A percentile compares a stretch with the other conserved stretches of the same genome.
These are phyloP conservation scores for Neostethus bicornis DNA, from an alignment of 2,797 vertebrate genomes.

Conservation along the genomic window DNA sequence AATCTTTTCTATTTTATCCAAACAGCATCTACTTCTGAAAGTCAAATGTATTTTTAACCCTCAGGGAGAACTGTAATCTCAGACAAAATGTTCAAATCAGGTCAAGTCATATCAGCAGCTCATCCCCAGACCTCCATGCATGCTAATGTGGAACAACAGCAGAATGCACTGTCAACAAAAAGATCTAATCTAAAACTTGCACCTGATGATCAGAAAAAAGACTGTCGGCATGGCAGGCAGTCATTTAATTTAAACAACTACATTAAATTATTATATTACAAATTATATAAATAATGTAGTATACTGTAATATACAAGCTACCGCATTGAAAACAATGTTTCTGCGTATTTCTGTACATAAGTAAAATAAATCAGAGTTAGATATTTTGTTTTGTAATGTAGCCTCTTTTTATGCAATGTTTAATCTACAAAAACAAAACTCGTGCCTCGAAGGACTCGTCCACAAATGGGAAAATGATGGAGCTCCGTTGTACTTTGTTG, in stretches of 20 bases:
- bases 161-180: slow-evolving; percentile 50
- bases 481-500: slow-evolving; percentile 39
- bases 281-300: too few relatives aligned
- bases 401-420: not conserved
- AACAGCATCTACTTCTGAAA: slow-evolving; percentile 43
- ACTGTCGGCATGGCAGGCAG: too few relatives aligned
- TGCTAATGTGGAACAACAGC: slow-evolving; percentile 54
- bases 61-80: slow-evolving; percentile 54
- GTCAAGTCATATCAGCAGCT: slow-evolving; percentile 71
- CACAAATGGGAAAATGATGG: slow-evolving; percentile 34
- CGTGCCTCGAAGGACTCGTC: slow-evolving; percentile 36
- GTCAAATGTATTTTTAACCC: slow-evolving; percentile 39
- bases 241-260: too few relatives aligned
- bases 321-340: too few relatives aligned
- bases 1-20: slow-evolving; percentile 36
- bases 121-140: slow-evolving; percentile 36
- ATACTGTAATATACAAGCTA: too few relatives aligned
- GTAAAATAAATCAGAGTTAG: too few relatives aligned
- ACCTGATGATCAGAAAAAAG: slow-evolving; percentile 55
- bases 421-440: not conserved
- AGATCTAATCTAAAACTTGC: slow-evolving; percentile 58
- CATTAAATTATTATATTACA: too few relatives aligned
- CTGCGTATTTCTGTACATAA: too few relatives aligned
- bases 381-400: too few relatives aligned
- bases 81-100: slow-evolving; percentile 67